Conservation (phyloP, 2,888 invertebrate species). For the Mythimna pallens region DNA sequence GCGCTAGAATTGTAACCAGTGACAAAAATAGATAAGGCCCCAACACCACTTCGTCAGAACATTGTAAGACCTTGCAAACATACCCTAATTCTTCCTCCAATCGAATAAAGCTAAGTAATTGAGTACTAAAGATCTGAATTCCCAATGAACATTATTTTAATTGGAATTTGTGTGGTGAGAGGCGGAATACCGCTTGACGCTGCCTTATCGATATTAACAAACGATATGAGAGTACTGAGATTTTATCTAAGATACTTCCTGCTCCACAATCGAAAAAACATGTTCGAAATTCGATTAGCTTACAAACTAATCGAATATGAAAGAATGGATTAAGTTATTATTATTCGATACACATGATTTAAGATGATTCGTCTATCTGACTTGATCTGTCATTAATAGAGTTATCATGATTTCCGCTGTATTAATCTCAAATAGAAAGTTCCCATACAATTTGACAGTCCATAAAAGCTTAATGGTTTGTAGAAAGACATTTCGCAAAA, state of each 20-base stretch:
- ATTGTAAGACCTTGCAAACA: constrained; percentile 12
- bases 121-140: constrained; percentile 47
- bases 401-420: constrained; percentile 26
- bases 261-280: constrained; percentile 63
- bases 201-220: constrained; percentile 74
- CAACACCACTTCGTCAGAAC: constrained; percentile 33
- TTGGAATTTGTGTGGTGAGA: constrained; percentile 74
- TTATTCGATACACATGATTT: constrained; percentile 41
- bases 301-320: constrained; percentile 48
- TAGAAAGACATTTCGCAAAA: constrained; percentile 36
- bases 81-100: constrained; percentile 29
- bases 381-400: constrained; percentile 18
- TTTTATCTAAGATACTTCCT: constrained; percentile 74
- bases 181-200: constrained; percentile 65
- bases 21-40: constrained; percentile 36
- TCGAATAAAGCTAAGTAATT: constrained; percentile 37
- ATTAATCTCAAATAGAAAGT: constrained; percentile 23
- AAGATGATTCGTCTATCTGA: constrained; percentile 23
- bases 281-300: constrained; percentile 55
- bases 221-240: constrained; percentile 72
- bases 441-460: constrained; percentile 9
- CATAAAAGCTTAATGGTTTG: constrained; percentile 32
- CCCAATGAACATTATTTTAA: constrained; percentile 75
- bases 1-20: constrained; percentile 17
- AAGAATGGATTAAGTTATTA: constrained; percentile 42